Percentiles rank a stretch among this genome's conserved stretches.
Evolutionary conservation across 1,140 invertebrate genomes (phyloP).

Genomic region (Drosophila ficusphila): DNA sequence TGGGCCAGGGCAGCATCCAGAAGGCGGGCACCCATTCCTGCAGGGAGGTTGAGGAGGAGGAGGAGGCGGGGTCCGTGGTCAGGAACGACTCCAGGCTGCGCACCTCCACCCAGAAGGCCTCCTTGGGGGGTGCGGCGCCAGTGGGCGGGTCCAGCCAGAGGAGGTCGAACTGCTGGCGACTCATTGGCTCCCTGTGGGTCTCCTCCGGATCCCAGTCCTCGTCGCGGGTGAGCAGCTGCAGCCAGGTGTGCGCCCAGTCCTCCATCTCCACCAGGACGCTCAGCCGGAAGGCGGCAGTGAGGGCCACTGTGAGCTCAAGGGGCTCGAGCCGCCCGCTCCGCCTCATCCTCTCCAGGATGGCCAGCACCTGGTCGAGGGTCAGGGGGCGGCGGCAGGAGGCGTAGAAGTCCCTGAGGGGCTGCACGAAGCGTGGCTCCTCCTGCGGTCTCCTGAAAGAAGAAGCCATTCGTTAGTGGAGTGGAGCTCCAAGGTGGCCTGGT

Average conservation of each 20-base stretch:
- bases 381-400: slow-evolving; percentile 26
- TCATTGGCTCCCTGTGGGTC: neutral
- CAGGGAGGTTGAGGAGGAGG: too few species aligned
- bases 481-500: too few species aligned
- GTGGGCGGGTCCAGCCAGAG: too few species aligned
- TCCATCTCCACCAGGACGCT: neutral
- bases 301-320: slow-evolving; percentile 1
- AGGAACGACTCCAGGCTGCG: neutral
- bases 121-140: too few species aligned
- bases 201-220: neutral
- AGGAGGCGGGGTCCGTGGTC: too few species aligned
- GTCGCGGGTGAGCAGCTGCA: neutral
- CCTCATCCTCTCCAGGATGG: slow-evolving; percentile 20
- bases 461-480: too few species aligned
- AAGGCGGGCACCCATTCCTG: neutral
- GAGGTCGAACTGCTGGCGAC: neutral
- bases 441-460: neutral
- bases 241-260: neutral
- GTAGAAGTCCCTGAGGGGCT: slow-evolving; percentile 36
- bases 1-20: slow-evolving; percentile 26
- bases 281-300: slow-evolving; percentile 19
- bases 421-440: slow-evolving; percentile 13
- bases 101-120: neutral
- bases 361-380: neutral
- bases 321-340: too few species aligned